Evolutionary conservation across 2,888 invertebrate genomes (phyloP).

Genomic region (Pyrocoelia pectoralis): DNA sequence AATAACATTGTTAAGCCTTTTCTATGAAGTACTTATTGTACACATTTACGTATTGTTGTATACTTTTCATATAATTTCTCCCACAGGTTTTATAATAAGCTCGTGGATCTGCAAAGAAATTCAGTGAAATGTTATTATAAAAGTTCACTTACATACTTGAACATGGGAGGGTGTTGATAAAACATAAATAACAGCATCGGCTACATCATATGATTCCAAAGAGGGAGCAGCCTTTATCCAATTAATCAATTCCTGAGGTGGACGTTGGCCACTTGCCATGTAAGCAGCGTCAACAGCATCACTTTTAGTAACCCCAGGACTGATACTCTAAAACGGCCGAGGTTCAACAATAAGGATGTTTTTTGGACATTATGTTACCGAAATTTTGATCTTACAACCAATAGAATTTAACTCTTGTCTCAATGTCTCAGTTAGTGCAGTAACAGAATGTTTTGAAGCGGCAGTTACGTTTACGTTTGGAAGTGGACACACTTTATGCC

Average conservation of each 20-base stretch:
- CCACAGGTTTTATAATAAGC: too few species aligned
- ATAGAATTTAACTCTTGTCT: conserved; percentile 59
- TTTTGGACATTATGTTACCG: conserved; percentile 47
- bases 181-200: conserved; percentile 23
- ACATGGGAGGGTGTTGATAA: conserved; percentile 29
- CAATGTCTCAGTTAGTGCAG: conserved; percentile 60
- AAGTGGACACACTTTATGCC: conserved; percentile 21
- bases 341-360: not conserved
- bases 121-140: too few species aligned
- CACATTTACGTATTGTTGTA: too few species aligned
- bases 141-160: conserved; percentile 21
- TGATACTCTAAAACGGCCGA: not conserved
- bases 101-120: too few species aligned
- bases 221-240: not conserved
- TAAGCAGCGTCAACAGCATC: not conserved
- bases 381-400: conserved; percentile 57
- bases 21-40: too few species aligned
- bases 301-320: not conserved
- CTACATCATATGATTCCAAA: conserved; percentile 21
- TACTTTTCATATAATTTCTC: too few species aligned
- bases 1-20: too few species aligned
- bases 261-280: not conserved
- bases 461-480: conserved; percentile 56
- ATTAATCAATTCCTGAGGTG: not conserved
- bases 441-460: conserved; percentile 64